Percentiles rank a stretch among this genome's conserved stretches.
phyloP scores from a whole-genome alignment of 92 coral and sea anemone species.

The Phenganax subtilis region DNA sequence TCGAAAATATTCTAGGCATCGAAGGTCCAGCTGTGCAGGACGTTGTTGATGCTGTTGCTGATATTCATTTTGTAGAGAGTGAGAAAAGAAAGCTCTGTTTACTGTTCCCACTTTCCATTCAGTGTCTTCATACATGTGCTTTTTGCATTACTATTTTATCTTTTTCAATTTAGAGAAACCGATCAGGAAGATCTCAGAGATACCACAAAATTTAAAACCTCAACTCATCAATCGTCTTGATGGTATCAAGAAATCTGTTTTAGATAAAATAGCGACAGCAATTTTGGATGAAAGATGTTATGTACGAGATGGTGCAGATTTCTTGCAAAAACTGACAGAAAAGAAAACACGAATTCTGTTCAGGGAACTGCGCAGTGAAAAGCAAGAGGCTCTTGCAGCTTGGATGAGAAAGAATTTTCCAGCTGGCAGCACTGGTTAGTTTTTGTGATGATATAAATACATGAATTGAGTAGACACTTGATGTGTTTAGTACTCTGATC shows the following conservation, averaged over 20 bases:
- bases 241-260: background rate
- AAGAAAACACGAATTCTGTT: conserved; percentile 20
- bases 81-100: background rate
- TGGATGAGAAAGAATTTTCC: conserved; percentile 53
- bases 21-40: conserved; percentile 36
- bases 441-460: background rate
- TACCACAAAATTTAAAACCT: conserved; percentile 3
- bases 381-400: conserved; percentile 12
- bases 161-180: background rate
- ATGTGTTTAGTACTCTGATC: no score
- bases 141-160: background rate
- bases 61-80: background rate
- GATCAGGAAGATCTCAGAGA: background rate
- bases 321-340: background rate
- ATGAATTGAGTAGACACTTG: background rate
- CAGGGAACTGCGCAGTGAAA: conserved; percentile 31
- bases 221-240: background rate
- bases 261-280: background rate
- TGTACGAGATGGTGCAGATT: background rate
- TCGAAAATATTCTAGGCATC: conserved; percentile 26
- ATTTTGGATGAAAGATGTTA: background rate
- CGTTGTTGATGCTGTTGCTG: conserved; percentile 20
- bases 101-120: background rate
- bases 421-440: conserved; percentile 47
- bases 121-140: no score